Evolutionary conservation across 2,888 invertebrate genomes (phyloP), one percentile per base, ranked within the genome.

Genomic region (Pteria penguin): DNA sequence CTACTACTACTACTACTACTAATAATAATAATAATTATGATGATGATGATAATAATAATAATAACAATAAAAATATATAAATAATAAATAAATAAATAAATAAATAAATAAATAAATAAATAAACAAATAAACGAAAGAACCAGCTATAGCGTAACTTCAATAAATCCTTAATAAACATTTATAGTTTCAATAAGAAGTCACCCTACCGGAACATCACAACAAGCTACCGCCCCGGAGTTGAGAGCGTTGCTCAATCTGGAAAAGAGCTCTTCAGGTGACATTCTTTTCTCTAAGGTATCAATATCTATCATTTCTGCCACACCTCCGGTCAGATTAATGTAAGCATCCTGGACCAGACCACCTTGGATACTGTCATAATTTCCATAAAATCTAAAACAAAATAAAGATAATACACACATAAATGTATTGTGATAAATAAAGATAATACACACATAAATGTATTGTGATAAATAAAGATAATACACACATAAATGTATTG

Each of bases 301-400:
- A 27, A 86, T 80, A 45, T 80, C 79, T 31, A 85, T 82, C 45
- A 95, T 95, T 92, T 96, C 96, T 81, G 95, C 95, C 82, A 96
- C 94, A 71, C 96, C 96, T 62, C 96, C 96, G 3, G 95, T 95
- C 80, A 96, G 93, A 89, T 95, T 95, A 91, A 95, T 95, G 83
- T 95, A 94, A 11, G 95, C 95, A 88, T 95, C 93, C 54, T 95
- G 95, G 72, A 94, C 94, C 79, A 94, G 93, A 68, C 94, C 94
- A 31, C 94, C 93, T 61, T 91, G 90, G 82, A 95, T 92, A 84
- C 94, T 94, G 87, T 94, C 94, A 92, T 95, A 96, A 84, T 94
- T 94, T 45, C 96, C 95, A 92, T 95, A 95, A 29, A 92, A 87
- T 80, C 93, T 93, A 81, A 11, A 78, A 60, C 27, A 73, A n/a